Base-by-base conservation (phyloP, 2,113 vertebrate species). In the Tragelaphus strepsiceros region DNA sequence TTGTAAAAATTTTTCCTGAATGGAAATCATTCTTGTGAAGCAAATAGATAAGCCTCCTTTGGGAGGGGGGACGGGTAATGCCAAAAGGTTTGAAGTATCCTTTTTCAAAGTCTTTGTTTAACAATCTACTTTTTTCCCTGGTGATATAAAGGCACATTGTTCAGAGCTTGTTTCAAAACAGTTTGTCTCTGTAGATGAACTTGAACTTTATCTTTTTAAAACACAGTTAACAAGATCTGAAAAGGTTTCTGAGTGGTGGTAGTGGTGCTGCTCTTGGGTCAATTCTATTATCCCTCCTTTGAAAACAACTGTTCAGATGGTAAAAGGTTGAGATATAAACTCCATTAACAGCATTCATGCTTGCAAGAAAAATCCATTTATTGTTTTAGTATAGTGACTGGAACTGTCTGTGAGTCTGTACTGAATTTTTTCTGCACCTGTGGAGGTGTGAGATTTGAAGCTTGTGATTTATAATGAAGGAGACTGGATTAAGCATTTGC, bases 401-500 rank as follows among this genome's bases (percentile, higher is more conserved):
- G 54, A 85, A 49, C 62, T 39, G 13, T 58, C 61, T 88, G 46
- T 54, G 85, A 83, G 78, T 62, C 43, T 59, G 28, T 22, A 4
- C 4, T 11, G 80, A 62, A 3, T 26, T 86, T 86, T 97, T 91
- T 74, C 89, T 88, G 13, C 30, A 15, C 74, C 21, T 77, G 86
- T 59, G 46, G 17, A 94, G 95, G 39, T 35, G 56, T 82, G 83
- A 96, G n/a, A 86, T 89, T 95, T 93, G 96, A 59, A 95, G 43
- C 54, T 71, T 85, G 80, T 91, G 39, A 21, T 67, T 98, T 94
- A 78, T 97, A 96, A 94, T 88, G 90, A 78, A 83, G 43, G 86
- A 90, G 95, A 94, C 77, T 88, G 56, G 53, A 84, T 97, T 95
- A 96, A 96, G 30, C 62, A 87, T 91, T 95, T 39, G 86, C 59